Evolutionary conservation across 2,888 invertebrate genomes (phyloP).

Genomic region (Pyrocoelia pectoralis): DNA sequence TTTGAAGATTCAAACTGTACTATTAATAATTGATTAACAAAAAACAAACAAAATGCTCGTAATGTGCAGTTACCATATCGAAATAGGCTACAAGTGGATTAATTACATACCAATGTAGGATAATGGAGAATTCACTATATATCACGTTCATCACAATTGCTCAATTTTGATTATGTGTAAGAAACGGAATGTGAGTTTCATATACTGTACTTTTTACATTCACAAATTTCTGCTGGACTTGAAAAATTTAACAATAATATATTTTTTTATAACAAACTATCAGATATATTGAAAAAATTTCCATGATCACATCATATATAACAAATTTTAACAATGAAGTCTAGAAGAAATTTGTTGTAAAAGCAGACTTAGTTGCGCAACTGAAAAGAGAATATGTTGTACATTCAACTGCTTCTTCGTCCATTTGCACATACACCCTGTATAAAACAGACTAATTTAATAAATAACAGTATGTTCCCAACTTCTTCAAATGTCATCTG

Average conservation of each 20-base stretch:
- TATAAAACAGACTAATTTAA: slow-evolving; percentile 11
- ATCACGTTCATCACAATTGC: not conserved
- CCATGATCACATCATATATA: not conserved
- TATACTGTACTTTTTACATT: not conserved
- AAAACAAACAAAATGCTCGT: no score
- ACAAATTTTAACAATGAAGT: slow-evolving; percentile 2
- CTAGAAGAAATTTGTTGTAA: slow-evolving; percentile 5
- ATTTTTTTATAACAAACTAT: not conserved
- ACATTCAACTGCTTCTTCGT: not conserved
- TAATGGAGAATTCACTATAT: no score
- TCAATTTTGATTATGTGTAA: slow-evolving; percentile 8
- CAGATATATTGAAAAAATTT: not conserved
- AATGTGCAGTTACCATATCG: no score
- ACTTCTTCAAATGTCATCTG: not conserved
- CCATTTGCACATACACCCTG: slow-evolving; percentile 13
- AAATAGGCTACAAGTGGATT: no score
- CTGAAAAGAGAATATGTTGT: no score
- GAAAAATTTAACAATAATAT: not conserved
- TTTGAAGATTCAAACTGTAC: no score
- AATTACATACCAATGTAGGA: no score
- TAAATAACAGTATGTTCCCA: slow-evolving; percentile 21
- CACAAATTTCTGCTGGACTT: not conserved
- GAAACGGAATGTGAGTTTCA: slow-evolving; percentile 19
- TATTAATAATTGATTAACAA: no score
- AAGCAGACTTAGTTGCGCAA: not conserved